Base-by-base conservation (phyloP, 2,113 vertebrate species). In the Anas platyrhynchos region DNA sequence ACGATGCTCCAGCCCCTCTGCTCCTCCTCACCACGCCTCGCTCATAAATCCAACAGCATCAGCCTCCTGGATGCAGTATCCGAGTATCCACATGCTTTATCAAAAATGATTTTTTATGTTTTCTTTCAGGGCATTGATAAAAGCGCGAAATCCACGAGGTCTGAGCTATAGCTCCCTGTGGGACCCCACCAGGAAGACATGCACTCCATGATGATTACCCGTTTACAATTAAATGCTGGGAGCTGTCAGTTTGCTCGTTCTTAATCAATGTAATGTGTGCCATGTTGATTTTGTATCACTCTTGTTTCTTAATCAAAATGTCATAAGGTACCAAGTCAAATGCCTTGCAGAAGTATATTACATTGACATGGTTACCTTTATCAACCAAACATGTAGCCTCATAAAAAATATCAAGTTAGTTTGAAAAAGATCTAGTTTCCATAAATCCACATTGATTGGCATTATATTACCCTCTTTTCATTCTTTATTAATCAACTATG, bases 291-390 rank as follows among this genome's bases (percentile, higher is more conserved):
- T 97, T 97, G 95, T 96, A 97, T 96, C 96, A 96, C 87, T 96
- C 96, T 96, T 95, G 94, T 96, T 97, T 95, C 96, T 97, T 96
- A 94, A 97, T 97, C 95, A 97, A 97, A 96, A 97, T 95, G 95
- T 96, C 96, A 97, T 97, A 96, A 96, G 95, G 89, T 96, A 96
- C 93, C 91, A 94, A 96, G 95, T 95, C 91, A 96, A 97, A 97
- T 96, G 93, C 89, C 75, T 97, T 96, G 50, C 79, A 95, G 94
- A 97, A 97, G 96, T 96, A 96, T 96, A 96, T 96, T 96, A 96
- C 94, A 95, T 67, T 96, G 96, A 96, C 94, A 74, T 93, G 93
- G 95, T 96, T 97, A 91, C 95, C 95, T 97, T 97, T 97, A 96
- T 96, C 95, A 96, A 96, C 95, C 94, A 97, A 96, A 97, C 94